phyloP scores from a whole-genome alignment of 1,140 invertebrate genomes.

The Scaptomyza hsui region DNA sequence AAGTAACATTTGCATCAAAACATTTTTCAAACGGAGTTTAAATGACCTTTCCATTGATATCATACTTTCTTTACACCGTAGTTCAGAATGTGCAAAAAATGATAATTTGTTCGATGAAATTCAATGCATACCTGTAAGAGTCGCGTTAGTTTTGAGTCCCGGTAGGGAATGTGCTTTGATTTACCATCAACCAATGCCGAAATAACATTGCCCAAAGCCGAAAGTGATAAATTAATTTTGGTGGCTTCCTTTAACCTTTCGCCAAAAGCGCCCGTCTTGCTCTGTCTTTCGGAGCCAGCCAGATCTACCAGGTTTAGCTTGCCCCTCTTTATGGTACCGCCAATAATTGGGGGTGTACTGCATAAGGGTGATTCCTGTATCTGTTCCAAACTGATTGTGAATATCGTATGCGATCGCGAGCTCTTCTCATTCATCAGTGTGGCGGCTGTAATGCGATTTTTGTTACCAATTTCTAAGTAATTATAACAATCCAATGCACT shows the following conservation, averaged over 20 bases:
- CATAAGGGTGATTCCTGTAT: conserved; percentile 84
- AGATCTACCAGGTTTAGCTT: conserved; percentile 94
- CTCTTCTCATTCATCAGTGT: conserved; percentile 98
- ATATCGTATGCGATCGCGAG: conserved; percentile 95
- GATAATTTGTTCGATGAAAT: too few species aligned
- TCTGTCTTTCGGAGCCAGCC: conserved; percentile 94
- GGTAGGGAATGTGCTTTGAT: conserved; percentile 95
- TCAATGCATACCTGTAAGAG: conserved; percentile 88
- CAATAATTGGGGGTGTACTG: conserved; percentile 12
- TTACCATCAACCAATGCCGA: conserved; percentile 95
- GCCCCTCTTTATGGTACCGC: conserved; percentile 88
- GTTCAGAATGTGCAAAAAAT: too few species aligned
- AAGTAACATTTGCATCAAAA: too few species aligned
- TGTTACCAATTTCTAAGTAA: conserved; percentile 90
- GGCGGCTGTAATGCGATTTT: conserved; percentile 92
- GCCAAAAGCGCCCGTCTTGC: conserved; percentile 94
- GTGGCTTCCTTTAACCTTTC: conserved; percentile 96
- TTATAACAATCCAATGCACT: conserved; percentile 90
- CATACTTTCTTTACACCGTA: too few species aligned
- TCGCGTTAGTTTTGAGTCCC: conserved; percentile 96
- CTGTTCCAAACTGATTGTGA: conserved; percentile 94
- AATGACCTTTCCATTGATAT: too few species aligned
- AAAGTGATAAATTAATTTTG: conserved; percentile 97
- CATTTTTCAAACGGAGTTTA: too few species aligned
- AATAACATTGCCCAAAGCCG: conserved; percentile 97